A percentile compares a stretch with the other conserved stretches of the same genome.
These are phyloP conservation scores for Gadopsis marmoratus DNA, from an alignment of 2,797 vertebrate genomes.

Conservation along the genomic window DNA sequence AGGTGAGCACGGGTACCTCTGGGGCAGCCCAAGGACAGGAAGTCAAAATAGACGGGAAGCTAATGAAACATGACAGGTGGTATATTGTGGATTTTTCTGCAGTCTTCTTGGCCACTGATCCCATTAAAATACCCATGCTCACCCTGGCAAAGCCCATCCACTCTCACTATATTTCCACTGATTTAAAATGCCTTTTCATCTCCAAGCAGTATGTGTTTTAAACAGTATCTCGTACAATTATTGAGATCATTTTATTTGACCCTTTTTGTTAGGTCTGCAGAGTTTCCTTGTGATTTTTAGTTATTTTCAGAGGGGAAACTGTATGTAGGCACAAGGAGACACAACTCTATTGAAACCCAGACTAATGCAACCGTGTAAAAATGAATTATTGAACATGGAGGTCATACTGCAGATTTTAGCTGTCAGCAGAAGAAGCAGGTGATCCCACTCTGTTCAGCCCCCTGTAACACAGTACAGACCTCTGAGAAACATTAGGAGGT, in stretches of 20 bases:
- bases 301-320: not conserved
- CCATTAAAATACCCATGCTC: slow-evolving; percentile 20
- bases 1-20: slow-evolving; percentile 30
- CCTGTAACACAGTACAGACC: slow-evolving; percentile 10
- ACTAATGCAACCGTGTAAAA: not conserved
- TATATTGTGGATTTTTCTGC: not conserved
- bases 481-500: not conserved
- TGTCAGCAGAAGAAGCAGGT: slow-evolving; percentile 37
- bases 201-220: not conserved
- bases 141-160: not conserved
- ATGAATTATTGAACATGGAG: not conserved
- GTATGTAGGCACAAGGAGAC: not conserved
- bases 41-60: not conserved
- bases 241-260: not conserved
- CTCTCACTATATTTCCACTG: not conserved
- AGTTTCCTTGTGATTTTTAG: not conserved
- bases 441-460: not conserved
- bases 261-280: not conserved
- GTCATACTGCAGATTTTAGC: slow-evolving; percentile 31
- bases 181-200: slow-evolving; percentile 4
- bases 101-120: slow-evolving; percentile 14
- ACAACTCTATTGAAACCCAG: not conserved
- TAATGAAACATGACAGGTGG: slow-evolving; percentile 26
- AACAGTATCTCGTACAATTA: not conserved
- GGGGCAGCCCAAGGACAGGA: slow-evolving; percentile 7